Evolutionary conservation across 2,888 invertebrate genomes (phyloP).

Genomic region (Meloe dianella): DNA sequence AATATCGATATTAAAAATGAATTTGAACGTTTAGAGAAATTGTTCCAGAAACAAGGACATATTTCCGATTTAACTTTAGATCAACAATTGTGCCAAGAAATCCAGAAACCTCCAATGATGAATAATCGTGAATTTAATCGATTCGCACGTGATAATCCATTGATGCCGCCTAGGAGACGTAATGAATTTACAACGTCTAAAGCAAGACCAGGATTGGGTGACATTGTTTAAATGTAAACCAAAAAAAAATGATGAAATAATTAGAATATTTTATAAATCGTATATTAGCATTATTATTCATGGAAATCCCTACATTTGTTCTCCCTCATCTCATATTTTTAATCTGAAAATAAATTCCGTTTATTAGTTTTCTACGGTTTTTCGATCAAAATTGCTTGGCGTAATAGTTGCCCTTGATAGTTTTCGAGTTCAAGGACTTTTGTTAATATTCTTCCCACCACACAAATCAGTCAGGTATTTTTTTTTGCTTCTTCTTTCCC

Average conservation of each 20-base stretch:
- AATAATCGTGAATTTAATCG: constrained; percentile 28
- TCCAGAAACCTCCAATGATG: constrained; percentile 39
- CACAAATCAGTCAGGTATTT: neutral
- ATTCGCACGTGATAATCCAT: constrained; percentile 6
- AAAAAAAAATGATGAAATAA: neutral
- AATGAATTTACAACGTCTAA: neutral
- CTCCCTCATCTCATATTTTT: neutral
- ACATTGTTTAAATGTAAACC: constrained; percentile 34
- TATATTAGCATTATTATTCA: neutral
- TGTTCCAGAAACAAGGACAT: constrained; percentile 63
- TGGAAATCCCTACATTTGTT: neutral
- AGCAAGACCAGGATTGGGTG: constrained; percentile 33
- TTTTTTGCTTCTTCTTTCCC: neutral
- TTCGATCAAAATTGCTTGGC: no score
- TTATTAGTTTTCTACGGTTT: no score
- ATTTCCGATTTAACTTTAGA: constrained; percentile 58
- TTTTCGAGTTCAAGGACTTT: neutral
- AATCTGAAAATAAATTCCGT: neutral
- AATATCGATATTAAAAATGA: constrained; percentile 64
- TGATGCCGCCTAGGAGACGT: neutral
- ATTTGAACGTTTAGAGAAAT: constrained; percentile 64
- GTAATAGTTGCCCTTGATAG: neutral
- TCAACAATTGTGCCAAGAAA: constrained; percentile 55
- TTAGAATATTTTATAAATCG: constrained; percentile 3
- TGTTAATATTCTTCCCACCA: neutral